phyloP scores from a whole-genome alignment of 2,888 invertebrate species.

The Aromia moschata region DNA sequence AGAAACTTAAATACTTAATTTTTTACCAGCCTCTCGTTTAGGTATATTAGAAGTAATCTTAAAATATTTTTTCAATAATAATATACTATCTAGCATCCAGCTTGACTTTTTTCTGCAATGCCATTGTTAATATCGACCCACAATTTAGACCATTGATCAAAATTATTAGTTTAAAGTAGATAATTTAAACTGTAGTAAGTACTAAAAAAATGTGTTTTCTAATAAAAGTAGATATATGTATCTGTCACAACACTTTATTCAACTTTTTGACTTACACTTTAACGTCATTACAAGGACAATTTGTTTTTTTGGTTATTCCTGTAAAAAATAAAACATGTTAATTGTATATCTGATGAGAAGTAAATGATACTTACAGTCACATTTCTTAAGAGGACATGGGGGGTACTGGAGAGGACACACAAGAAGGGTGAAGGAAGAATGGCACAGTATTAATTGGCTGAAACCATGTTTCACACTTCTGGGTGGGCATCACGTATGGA shows the following conservation, averaged over 20 bases:
- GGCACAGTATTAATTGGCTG: slow-evolving; percentile 31
- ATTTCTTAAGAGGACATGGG: slow-evolving; percentile 15
- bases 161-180: no score
- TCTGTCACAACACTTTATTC: neutral
- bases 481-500: slow-evolving; percentile 28
- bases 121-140: no score
- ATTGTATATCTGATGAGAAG: neutral
- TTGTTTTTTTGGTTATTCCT: neutral
- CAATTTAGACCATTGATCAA: no score
- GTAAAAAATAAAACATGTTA: slow-evolving; percentile 7
- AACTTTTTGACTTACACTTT: neutral
- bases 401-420: slow-evolving; percentile 2
- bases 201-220: no score
- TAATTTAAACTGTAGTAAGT: no score
- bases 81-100: no score
- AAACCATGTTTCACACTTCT: slow-evolving; percentile 24
- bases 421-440: slow-evolving; percentile 21
- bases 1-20: no score
- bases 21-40: no score
- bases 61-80: no score
- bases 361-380: slow-evolving; percentile 1
- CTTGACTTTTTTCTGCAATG: no score
- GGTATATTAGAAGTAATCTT: no score
- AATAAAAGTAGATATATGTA: no score
- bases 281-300: neutral